Evolutionary conservation across 1,140 invertebrate species (phyloP), one percentile per base, ranked within the genome.

Genomic region (Linepithema humile): DNA sequence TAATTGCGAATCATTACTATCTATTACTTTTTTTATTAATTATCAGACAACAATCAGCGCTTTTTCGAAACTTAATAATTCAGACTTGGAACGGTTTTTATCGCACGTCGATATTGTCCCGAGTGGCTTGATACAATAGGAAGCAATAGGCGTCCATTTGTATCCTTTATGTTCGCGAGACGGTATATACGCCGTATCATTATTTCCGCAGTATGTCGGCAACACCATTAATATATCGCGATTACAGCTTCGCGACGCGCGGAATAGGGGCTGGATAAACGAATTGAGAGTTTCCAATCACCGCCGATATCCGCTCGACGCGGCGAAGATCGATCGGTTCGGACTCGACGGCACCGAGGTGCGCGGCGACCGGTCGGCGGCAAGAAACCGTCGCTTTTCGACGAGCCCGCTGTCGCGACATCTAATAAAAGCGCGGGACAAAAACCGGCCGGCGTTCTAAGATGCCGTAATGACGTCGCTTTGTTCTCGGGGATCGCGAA

Each of bases 381-480:
- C 35, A 82, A 60, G 67, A 85, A 82, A 64, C 20, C n/a, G 64
- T 29, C 20, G 70, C 55, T 82, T 29, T 67, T 40, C 64, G 83
- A 60, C 62, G 64, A 67, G 74, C 32, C 26, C 65, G 75, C 59
- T 70, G 75, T 84, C 83, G 83, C 67, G 83, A 85, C 67, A 23
- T 82, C 57, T 73, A 85, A 85, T 85, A 73, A 85, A 85, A 82
- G 67, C 57, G 6, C 38, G 29, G 23, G 3, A 23, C 48, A 85
- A 82, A 73, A 78, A 82, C 59, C 83, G 75, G 43, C 62, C 20
- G 26, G 32, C 32, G 9, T n/a, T 78, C 43, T 80, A 70, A 67
- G 82, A 70, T 45, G 77, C 75, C 75, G 26, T 72, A 72, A 53
- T 32, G 75, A 82, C 77, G 83, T 64, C 75, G 38, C 38, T 69